Evolutionary conservation across 1,140 invertebrate genomes (phyloP), one percentile per base, ranked within the genome.

Genomic region (Drosophila elegans): DNA sequence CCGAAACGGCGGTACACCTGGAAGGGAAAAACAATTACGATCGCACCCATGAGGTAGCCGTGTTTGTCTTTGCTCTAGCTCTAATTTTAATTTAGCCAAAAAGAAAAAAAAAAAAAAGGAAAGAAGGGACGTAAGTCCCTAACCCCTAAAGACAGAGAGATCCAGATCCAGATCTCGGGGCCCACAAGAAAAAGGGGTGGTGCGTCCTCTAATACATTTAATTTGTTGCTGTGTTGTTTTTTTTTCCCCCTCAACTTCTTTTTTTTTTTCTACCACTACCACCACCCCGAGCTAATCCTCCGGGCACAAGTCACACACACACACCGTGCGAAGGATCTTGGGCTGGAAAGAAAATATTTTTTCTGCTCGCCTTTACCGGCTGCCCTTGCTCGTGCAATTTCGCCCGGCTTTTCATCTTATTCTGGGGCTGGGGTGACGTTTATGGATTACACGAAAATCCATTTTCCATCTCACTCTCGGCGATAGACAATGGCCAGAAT

Each of bases 381-480:
- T 82, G 69, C 78, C 56, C 75, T 81, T 86, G 27, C 59, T 71
- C 42, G 62, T 56, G 63, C 63, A 78, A 56, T 85, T 83, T 79
- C 62, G 55, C 51, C 45, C 44, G 42, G 56, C 55, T 56, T 69
- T 62, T 49, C 45, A 62, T 71, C 59, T 46, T 49, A 25, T 69
- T 61, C 32, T 41, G 51, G 51, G 69, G 39, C 64, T 67, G 74
- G 89, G 78, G 71, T 91, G 83, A 89, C 89, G 89, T 91, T 91
- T 91, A 91, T 91, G 75, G 89, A 91, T 91, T 91, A 91, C 89
- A 91, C 46, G 84, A 85, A 84, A 85, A 79, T 69, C 77, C 80
- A 81, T 82, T 88, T 82, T 53, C 60, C 7, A 6, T 34, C 46
- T 49, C 29, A n/a, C 53, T 45, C 55, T 36, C 29, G 12, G n/a